Base-by-base conservation (phyloP, 2,113 vertebrate genomes). In the Cynoglossus semilaevis region DNA sequence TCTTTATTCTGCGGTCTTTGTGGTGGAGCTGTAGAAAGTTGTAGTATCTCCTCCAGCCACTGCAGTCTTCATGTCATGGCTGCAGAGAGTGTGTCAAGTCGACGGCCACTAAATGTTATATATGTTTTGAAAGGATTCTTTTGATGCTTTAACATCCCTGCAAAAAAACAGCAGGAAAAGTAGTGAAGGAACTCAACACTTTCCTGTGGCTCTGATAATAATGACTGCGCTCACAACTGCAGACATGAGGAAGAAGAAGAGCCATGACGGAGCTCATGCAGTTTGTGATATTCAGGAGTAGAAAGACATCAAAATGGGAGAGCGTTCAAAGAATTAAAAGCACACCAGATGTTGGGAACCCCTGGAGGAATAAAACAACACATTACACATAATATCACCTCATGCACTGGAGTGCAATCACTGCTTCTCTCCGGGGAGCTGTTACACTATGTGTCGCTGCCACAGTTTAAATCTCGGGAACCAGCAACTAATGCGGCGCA, bases 301-400 rank as follows among this genome's bases (percentile, higher is more conserved):
- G 37, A 54, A 48, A 71, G 29, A 51, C 38, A 44, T 46, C 16
- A 51, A 67, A 67, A 41, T 45, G 47, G 55, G 43, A 65, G 43
- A 65, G 52, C 37, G 46, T 70, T 72, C 16, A 8, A 67, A 45
- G 73, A 77, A 82, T 82, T 77, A 74, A 72, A 82, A 80, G 75
- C 58, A 36, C n/a, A 40, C 65, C 82, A 88, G 78, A 84, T 86
- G 85, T 83, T 81, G 67, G 78, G 72, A 76, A 77, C 53, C 81
- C 85, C 85, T 80, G 17, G 35, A 84, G 85, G 84, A 85, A 76
- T 77, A 77, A 79, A 79, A 53, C 58, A 53, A 89, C 84, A 87
- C 81, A 87, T 88, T 89, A 82, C 82, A 83, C 80, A 88, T 89
- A 83, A 86, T 79, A 84, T 83, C 81, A 87, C 81, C 82, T 84